Percentiles rank a stretch among this genome's conserved stretches.
Evolutionary conservation across 2,888 invertebrate species (phyloP).

Genomic region (Caenorhabditis panamensis): DNA sequence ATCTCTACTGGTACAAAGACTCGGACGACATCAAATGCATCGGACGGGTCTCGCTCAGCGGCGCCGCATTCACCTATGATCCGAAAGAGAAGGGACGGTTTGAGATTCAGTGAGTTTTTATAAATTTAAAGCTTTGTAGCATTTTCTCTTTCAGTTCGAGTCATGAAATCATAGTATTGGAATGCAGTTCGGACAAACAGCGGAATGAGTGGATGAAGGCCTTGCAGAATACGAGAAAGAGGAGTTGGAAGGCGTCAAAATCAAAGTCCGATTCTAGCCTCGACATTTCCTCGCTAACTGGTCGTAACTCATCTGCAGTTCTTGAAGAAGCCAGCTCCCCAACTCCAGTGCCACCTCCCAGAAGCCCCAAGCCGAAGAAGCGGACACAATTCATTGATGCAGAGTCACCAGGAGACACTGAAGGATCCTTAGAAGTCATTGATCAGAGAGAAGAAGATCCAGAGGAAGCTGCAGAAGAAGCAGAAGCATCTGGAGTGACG

Average conservation of each 20-base stretch:
- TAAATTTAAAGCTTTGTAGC: background rate
- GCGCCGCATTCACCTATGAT: constrained; percentile 79
- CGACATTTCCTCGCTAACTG: constrained; percentile 56
- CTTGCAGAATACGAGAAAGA: constrained; percentile 70
- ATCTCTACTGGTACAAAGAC: constrained; percentile 78
- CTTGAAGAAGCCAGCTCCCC: constrained; percentile 27
- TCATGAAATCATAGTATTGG: constrained; percentile 72
- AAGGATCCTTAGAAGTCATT: constrained; percentile 1
- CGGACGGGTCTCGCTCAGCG: constrained; percentile 73
- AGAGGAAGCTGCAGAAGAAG: constrained; percentile 15
- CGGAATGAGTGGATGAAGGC: constrained; percentile 76
- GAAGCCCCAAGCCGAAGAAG: constrained; percentile 55
- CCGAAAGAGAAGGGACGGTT: constrained; percentile 77
- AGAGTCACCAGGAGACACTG: background rate
- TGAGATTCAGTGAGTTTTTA: constrained; percentile 74
- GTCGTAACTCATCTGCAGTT: constrained; percentile 36
- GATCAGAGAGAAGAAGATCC: constrained; percentile 8
- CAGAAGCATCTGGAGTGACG: too few relatives aligned
- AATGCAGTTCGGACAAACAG: constrained; percentile 70
- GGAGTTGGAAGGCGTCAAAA: constrained; percentile 60
- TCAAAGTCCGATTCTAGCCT: constrained; percentile 52
- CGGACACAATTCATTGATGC: constrained; percentile 19
- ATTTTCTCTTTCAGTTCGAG: constrained; percentile 70
- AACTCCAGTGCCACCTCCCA: constrained; percentile 56
- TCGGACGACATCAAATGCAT: constrained; percentile 73